phyloP scores from a whole-genome alignment of 2,113 vertebrate genomes.

The Vimba vimba region DNA sequence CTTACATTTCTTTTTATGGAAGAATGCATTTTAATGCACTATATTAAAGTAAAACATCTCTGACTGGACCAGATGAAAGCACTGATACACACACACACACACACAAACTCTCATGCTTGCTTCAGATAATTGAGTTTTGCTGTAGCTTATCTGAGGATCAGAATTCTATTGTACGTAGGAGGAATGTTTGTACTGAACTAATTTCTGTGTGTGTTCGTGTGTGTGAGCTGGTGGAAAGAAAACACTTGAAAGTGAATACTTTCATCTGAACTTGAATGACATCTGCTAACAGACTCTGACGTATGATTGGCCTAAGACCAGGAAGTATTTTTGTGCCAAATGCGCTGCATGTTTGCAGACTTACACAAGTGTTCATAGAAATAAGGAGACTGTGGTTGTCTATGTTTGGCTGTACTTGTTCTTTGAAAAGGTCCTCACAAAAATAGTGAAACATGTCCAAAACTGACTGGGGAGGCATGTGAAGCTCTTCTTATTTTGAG shows the following conservation, averaged over 20 bases:
- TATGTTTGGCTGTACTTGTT: background rate
- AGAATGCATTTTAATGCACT: slow-evolving; percentile 1
- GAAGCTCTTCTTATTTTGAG: background rate
- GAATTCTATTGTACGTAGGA: background rate
- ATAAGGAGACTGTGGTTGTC: background rate
- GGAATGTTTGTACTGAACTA: background rate
- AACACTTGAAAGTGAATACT: slow-evolving; percentile 13
- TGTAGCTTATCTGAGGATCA: background rate
- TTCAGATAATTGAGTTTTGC: background rate
- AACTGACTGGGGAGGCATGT: background rate
- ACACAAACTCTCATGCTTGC: background rate
- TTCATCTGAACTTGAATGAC: slow-evolving; percentile 21
- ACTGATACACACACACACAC: background rate
- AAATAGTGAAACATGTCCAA: background rate
- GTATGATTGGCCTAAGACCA: background rate
- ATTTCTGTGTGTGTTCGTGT: background rate
- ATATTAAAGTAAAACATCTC: slow-evolving; percentile 23
- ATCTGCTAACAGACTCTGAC: background rate
- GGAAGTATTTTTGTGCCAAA: slow-evolving; percentile 14
- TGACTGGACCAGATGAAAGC: background rate
- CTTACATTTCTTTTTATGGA: background rate
- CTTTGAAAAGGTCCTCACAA: background rate
- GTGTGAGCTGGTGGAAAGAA: background rate
- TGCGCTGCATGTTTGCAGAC: slow-evolving; percentile 9
- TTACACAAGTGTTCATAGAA: background rate